Evolutionary conservation across 2,797 vertebrate species (phyloP).

Genomic region (Trematomus bernacchii): DNA sequence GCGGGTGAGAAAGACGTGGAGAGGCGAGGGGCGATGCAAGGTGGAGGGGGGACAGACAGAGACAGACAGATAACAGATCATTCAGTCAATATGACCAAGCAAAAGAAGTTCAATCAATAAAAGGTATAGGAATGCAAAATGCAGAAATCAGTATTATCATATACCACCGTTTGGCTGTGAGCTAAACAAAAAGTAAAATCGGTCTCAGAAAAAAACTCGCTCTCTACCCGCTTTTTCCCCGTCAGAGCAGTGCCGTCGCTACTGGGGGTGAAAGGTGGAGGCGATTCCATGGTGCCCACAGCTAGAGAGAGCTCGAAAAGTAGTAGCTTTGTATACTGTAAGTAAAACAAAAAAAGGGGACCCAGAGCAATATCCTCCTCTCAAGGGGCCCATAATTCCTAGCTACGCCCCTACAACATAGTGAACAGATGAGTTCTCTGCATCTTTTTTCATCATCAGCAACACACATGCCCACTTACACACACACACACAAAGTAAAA

Average conservation of each 20-base stretch:
- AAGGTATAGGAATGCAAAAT: constrained; percentile 74
- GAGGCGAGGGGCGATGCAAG: constrained; percentile 36
- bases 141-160: constrained; percentile 66
- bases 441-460: constrained; percentile 31
- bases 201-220: constrained; percentile 43
- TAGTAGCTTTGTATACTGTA: constrained; percentile 25
- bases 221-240: constrained; percentile 23
- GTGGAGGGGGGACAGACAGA: constrained; percentile 37
- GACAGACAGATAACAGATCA: constrained; percentile 71
- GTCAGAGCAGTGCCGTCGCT: constrained; percentile 48
- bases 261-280: constrained; percentile 34
- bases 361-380: constrained; percentile 45
- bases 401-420: constrained; percentile 50
- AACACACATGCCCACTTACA: constrained; percentile 46
- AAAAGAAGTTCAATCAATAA: constrained; percentile 73
- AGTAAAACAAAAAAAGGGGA: constrained; percentile 17
- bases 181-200: constrained; percentile 53
- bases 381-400: constrained; percentile 30
- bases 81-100: constrained; percentile 78
- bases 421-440: constrained; percentile 53
- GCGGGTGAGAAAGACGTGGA: constrained; percentile 57
- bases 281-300: constrained; percentile 31
- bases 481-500: constrained; percentile 34
- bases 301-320: constrained; percentile 24
- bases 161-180: constrained; percentile 66